Conservation (phyloP, 2,888 invertebrate species). For the Leucoma salicis region DNA sequence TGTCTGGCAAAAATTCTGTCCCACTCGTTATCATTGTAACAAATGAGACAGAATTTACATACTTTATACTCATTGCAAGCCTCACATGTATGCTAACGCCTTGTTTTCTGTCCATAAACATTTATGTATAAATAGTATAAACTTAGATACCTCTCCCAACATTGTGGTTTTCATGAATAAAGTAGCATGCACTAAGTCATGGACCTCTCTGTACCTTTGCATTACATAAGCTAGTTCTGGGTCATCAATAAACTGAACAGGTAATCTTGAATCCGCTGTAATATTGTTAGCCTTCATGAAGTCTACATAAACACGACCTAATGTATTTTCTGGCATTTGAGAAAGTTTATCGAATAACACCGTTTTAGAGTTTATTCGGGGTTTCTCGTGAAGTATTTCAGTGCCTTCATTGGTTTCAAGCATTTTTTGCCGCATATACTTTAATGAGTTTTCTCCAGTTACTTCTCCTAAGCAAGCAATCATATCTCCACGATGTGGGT, state of each 20-base stretch:
- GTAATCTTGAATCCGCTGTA: constrained; percentile 94
- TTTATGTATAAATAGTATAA: no score
- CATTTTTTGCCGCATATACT: constrained; percentile 89
- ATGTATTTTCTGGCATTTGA: constrained; percentile 88
- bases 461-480: constrained; percentile 97
- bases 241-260: constrained; percentile 96
- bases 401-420: constrained; percentile 87
- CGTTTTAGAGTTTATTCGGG: constrained; percentile 92
- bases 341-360: constrained; percentile 88
- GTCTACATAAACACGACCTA: constrained; percentile 93
- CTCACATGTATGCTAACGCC: no score
- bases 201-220: constrained; percentile 98
- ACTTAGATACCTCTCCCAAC: constrained; percentile 86
- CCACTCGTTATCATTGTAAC: no score
- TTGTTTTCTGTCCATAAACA: no score
- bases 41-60: no score
- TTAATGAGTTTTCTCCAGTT: constrained; percentile 88
- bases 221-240: constrained; percentile 96
- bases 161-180: constrained; percentile 97
- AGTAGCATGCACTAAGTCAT: constrained; percentile 96
- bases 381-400: constrained; percentile 88
- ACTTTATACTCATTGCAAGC: no score
- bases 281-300: constrained; percentile 94
- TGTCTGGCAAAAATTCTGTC: no score
- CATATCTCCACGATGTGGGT: constrained; percentile 94